A percentile compares a stretch with the other conserved stretches of the same genome.
phyloP scores from a whole-genome alignment of 2,113 vertebrate genomes.

The Microtus oregoni region DNA sequence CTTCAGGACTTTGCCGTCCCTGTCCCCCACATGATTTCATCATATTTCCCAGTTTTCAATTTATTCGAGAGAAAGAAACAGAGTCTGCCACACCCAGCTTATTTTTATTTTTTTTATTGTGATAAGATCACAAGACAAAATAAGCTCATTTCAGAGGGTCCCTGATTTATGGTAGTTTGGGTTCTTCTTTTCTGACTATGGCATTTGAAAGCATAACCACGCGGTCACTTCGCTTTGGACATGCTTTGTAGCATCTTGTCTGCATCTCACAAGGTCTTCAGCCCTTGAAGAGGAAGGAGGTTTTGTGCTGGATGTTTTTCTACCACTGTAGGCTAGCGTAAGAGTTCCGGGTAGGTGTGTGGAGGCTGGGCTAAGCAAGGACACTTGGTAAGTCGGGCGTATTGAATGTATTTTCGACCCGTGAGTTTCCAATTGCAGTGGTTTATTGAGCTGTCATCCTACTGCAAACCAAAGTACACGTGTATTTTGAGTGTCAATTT shows the following conservation, averaged over 20 bases:
- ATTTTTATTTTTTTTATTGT: background rate
- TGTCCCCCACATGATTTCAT: background rate
- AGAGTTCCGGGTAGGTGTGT: background rate
- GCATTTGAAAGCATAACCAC: too few species aligned
- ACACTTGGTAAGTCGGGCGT: background rate
- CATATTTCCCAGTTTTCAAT: background rate
- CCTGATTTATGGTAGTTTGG: background rate
- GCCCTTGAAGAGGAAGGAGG: background rate
- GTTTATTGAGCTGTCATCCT: background rate
- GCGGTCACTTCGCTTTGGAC: rapidly evolving
- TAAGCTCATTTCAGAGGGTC: background rate
- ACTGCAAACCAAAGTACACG: background rate
- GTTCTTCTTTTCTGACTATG: background rate
- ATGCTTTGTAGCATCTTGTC: background rate
- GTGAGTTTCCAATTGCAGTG: background rate
- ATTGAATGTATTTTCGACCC: background rate
- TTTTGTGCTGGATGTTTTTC: background rate
- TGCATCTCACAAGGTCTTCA: rapidly evolving
- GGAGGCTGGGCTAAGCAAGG: background rate
- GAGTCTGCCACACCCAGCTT: background rate
- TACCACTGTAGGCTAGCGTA: background rate
- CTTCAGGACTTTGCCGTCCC: background rate
- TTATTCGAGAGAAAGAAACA: background rate
- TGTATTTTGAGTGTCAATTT: background rate
- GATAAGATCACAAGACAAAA: background rate